Evolutionary conservation across 2,888 invertebrate species (phyloP).

Genomic region (Metalampra italica): DNA sequence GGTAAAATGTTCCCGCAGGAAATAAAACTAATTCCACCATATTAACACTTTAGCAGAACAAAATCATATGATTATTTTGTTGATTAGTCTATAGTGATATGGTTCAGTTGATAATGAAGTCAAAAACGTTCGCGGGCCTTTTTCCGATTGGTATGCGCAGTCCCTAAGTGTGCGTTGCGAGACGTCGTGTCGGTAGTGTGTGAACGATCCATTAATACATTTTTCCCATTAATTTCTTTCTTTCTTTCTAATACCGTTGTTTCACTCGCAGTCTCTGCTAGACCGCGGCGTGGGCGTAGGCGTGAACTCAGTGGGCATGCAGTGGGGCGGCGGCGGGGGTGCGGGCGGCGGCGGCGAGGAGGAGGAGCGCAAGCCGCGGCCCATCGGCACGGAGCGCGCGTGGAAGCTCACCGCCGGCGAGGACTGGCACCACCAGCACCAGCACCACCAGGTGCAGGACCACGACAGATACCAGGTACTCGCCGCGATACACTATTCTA

Average conservation of each 20-base stretch:
- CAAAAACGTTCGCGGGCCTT: too few relatives aligned
- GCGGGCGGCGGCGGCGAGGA: slow-evolving; percentile 53
- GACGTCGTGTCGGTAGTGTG: too few relatives aligned
- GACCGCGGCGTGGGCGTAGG: slow-evolving; percentile 48
- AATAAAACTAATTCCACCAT: too few relatives aligned
- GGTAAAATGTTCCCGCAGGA: too few relatives aligned
- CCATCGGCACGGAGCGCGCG: slow-evolving; percentile 90
- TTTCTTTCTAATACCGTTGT: not conserved
- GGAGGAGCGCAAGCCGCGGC: slow-evolving; percentile 81
- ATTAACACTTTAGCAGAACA: too few relatives aligned
- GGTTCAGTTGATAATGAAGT: too few relatives aligned
- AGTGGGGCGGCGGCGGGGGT: slow-evolving; percentile 47
- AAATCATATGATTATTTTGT: too few relatives aligned
- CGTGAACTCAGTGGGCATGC: slow-evolving; percentile 17
- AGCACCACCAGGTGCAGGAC: slow-evolving; percentile 42
- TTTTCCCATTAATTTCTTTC: too few relatives aligned
- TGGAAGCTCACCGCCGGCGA: slow-evolving; percentile 79
- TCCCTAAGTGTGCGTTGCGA: too few relatives aligned
- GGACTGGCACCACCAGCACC: slow-evolving; percentile 50
- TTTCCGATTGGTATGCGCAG: too few relatives aligned
- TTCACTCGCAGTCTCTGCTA: slow-evolving; percentile 52
- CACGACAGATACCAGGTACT: slow-evolving; percentile 64
- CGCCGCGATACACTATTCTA: not conserved
- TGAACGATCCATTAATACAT: too few relatives aligned
- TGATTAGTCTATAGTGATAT: too few relatives aligned